Conservation (phyloP, 2,113 vertebrate species). For the Paedocypris sp. region DNA sequence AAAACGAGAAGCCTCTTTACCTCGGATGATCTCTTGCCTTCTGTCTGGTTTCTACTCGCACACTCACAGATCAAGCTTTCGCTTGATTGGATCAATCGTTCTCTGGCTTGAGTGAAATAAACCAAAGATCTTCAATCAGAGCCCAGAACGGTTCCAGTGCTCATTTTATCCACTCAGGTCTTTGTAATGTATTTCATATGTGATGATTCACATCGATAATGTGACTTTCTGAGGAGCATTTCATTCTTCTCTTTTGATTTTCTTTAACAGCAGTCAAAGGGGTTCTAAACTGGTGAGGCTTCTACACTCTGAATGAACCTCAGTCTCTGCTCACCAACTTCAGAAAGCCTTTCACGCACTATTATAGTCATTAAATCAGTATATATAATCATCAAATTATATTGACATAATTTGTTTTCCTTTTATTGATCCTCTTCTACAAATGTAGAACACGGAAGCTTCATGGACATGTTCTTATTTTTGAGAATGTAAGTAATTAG, state of each 20-base stretch:
- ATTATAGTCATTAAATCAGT: too few species aligned
- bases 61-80: neutral
- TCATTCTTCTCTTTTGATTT: neutral
- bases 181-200: conserved; percentile 5
- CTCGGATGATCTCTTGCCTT: conserved; percentile 18
- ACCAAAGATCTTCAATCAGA: conserved; percentile 15
- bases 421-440: too few species aligned
- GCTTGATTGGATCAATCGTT: conserved; percentile 10
- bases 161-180: conserved; percentile 8
- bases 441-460: too few species aligned
- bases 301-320: neutral
- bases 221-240: neutral
- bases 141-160: neutral
- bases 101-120: conserved; percentile 1
- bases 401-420: too few species aligned
- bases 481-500: too few species aligned
- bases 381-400: too few species aligned
- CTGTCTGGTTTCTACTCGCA: neutral
- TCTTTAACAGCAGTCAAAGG: neutral
- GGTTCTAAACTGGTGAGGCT: neutral
- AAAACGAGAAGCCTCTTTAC: conserved; percentile 17
- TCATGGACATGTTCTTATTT: too few species aligned
- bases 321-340: too few species aligned
- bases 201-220: neutral
- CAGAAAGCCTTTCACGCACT: too few species aligned